A percentile compares a stretch with the other conserved stretches of the same genome.
These are phyloP conservation scores for Sternarchorhynchus goeldii DNA, from an alignment of 2,797 vertebrate species.

Conservation along the genomic window DNA sequence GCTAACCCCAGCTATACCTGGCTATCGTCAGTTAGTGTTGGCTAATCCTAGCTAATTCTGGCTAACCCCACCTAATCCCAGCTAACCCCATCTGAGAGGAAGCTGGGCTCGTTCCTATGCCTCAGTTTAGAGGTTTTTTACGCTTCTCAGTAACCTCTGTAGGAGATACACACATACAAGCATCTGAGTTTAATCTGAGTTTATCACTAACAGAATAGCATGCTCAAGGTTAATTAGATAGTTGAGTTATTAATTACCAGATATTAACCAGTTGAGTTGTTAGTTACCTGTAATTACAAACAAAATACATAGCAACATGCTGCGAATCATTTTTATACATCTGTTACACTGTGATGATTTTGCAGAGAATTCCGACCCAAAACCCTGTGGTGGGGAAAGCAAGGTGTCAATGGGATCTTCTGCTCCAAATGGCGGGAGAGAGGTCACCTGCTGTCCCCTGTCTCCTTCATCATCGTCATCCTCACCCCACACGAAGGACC, in stretches of 20 bases:
- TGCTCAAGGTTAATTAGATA: not conserved
- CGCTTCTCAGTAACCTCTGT: not conserved
- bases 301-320: too few relatives aligned
- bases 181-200: too few relatives aligned
- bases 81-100: not conserved
- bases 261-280: too few relatives aligned
- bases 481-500: slow-evolving; percentile 85
- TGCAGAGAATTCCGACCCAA: slow-evolving; percentile 95
- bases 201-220: not conserved
- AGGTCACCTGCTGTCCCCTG: slow-evolving; percentile 71
- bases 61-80: too few relatives aligned
- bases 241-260: not conserved
- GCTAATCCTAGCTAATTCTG: too few relatives aligned
- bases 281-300: too few relatives aligned
- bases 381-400: slow-evolving; percentile 84
- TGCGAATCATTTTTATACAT: too few relatives aligned
- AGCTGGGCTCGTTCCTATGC: not conserved
- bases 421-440: slow-evolving; percentile 85
- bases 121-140: not conserved
- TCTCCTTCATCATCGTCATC: slow-evolving; percentile 81
- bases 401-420: slow-evolving; percentile 81
- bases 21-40: too few relatives aligned
- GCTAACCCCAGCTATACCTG: too few relatives aligned
- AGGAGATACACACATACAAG: not conserved
- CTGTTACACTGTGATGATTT: slow-evolving; percentile 25